These are phyloP conservation scores for Megalopta genalis DNA, from an alignment of 1,140 invertebrate species.

Conservation along the genomic window DNA sequence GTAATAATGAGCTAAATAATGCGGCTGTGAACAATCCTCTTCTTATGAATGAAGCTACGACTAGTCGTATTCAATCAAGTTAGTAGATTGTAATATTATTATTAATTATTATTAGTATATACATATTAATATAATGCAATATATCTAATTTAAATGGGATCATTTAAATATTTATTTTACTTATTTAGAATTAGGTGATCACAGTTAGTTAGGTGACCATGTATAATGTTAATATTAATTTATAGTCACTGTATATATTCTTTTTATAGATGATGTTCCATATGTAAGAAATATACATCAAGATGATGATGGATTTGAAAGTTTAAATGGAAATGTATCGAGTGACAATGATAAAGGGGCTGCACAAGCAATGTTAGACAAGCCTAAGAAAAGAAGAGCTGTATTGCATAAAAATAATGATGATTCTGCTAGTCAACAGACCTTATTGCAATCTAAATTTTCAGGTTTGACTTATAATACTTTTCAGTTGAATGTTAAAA, in stretches of 20 bases:
- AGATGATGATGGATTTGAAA: slow-evolving; percentile 92
- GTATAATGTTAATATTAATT: background rate
- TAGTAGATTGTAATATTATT: slow-evolving; percentile 17
- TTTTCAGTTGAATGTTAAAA: slow-evolving; percentile 1
- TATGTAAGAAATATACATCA: slow-evolving; percentile 70
- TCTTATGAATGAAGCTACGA: slow-evolving; percentile 41
- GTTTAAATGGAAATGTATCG: slow-evolving; percentile 90
- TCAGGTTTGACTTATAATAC: slow-evolving; percentile 59
- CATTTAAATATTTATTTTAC: too few relatives aligned
- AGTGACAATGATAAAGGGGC: slow-evolving; percentile 83
- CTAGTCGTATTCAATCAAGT: slow-evolving; percentile 49
- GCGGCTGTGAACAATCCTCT: slow-evolving; percentile 33
- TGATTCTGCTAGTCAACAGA: slow-evolving; percentile 30
- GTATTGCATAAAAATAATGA: slow-evolving; percentile 34
- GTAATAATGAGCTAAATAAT: slow-evolving; percentile 50
- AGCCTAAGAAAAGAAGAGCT: slow-evolving; percentile 23
- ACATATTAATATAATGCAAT: too few relatives aligned
- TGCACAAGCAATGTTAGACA: slow-evolving; percentile 10
- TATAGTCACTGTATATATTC: slow-evolving; percentile 36
- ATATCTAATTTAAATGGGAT: too few relatives aligned
- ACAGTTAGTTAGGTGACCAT: too few relatives aligned
- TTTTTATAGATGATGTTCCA: slow-evolving; percentile 52
- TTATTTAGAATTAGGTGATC: too few relatives aligned
- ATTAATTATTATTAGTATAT: background rate
- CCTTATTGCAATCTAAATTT: slow-evolving; percentile 36